These are phyloP conservation scores for Trematomus loennbergii DNA, from an alignment of 2,113 vertebrate genomes.

Conservation along the genomic window DNA sequence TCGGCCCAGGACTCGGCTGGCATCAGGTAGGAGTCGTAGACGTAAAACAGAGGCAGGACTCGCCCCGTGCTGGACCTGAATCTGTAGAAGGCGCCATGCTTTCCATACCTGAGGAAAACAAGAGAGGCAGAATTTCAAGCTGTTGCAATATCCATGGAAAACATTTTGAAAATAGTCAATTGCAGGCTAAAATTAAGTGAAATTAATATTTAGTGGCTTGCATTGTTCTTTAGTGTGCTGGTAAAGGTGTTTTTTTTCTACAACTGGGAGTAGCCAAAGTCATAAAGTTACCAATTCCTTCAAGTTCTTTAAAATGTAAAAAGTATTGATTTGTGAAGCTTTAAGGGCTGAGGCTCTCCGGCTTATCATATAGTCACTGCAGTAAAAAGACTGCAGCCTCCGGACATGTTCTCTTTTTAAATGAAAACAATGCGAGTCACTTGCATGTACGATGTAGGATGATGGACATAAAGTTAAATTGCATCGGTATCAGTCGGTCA, in stretches of 20 bases:
- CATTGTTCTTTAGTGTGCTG: too few relatives aligned
- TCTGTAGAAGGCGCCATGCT: slow-evolving; percentile 90
- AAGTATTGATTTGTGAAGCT: neutral
- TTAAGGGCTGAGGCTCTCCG: neutral
- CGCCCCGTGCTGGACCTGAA: slow-evolving; percentile 88
- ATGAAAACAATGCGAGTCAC: too few relatives aligned
- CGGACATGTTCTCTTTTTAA: too few relatives aligned
- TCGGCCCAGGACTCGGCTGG: slow-evolving; percentile 90
- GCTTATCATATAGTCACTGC: neutral
- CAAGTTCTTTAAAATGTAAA: neutral
- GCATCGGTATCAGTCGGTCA: neutral
- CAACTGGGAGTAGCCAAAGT: too few relatives aligned
- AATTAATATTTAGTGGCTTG: too few relatives aligned
- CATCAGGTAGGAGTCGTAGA: slow-evolving; percentile 92
- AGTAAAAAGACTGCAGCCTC: neutral
- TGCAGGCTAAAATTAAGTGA: too few relatives aligned
- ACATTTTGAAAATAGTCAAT: too few relatives aligned
- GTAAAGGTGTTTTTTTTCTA: neutral
- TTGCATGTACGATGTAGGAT: too few relatives aligned
- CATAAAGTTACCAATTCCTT: too few relatives aligned
- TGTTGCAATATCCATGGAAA: neutral
- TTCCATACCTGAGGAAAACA: slow-evolving; percentile 84
- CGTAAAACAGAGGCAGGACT: slow-evolving; percentile 90
- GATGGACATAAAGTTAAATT: neutral
- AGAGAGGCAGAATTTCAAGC: neutral